phyloP scores from a whole-genome alignment of 2,113 vertebrate species.

The Ctenodactylus gundi region DNA sequence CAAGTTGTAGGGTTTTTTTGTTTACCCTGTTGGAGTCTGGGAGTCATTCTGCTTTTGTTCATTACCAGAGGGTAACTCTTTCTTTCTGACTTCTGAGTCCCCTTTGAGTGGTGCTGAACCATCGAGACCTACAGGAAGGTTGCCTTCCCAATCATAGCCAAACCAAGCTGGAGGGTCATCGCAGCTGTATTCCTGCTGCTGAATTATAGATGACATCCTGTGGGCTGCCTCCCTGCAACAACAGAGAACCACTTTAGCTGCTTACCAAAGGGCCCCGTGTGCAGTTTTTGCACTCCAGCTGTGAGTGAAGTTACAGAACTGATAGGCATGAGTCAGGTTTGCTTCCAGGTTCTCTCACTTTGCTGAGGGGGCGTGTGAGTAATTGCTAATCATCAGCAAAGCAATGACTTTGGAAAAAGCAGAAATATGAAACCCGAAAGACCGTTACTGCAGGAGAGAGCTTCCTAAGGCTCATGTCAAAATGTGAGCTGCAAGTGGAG shows the following conservation, averaged over 20 bases:
- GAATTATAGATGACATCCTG: conserved; percentile 79
- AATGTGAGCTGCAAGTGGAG: not conserved
- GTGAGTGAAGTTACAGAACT: not conserved
- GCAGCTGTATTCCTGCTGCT: conserved; percentile 83
- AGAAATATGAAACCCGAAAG: too few relatives aligned
- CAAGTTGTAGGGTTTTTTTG: conserved; percentile 43
- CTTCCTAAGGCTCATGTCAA: not conserved
- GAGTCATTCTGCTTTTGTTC: not conserved
- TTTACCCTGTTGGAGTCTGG: conserved; percentile 47
- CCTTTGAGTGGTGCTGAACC: rapidly evolving
- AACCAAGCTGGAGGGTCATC: conserved; percentile 82
- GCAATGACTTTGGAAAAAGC: not conserved
- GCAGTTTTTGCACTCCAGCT: too few relatives aligned
- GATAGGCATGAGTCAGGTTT: not conserved
- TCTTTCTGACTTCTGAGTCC: rapidly evolving
- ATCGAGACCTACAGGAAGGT: not conserved
- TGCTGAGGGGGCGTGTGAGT: not conserved
- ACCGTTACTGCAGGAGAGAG: not conserved
- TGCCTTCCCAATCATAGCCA: conserved; percentile 69
- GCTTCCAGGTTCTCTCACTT: not conserved
- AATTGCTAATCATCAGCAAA: not conserved
- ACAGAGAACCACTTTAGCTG: too few relatives aligned
- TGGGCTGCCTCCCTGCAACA: conserved; percentile 83
- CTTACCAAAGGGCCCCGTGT: too few relatives aligned
- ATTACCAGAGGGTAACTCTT: not conserved